These are phyloP conservation scores for Metallyticus violacea DNA, from an alignment of 2,888 invertebrate genomes.

Conservation along the genomic window DNA sequence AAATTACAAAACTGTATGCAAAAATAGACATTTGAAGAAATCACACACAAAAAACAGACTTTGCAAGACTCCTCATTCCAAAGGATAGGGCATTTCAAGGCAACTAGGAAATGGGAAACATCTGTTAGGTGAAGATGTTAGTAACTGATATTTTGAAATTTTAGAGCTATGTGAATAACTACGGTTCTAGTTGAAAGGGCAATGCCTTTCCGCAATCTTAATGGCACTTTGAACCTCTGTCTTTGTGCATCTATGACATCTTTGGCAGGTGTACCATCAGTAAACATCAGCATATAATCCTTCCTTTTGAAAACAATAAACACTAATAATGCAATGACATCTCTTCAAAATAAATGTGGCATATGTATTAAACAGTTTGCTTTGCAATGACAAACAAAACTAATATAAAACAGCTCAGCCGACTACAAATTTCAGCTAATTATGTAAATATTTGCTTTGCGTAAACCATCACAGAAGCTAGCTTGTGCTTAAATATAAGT, in stretches of 20 bases:
- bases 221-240: conserved; percentile 30
- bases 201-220: conserved; percentile 22
- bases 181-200: conserved; percentile 2
- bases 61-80: conserved; percentile 25
- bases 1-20: conserved; percentile 36
- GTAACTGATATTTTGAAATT: background rate
- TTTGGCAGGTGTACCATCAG: conserved; percentile 17
- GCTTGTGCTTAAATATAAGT: conserved; percentile 29
- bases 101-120: conserved; percentile 26
- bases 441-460: conserved; percentile 44
- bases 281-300: conserved; percentile 9
- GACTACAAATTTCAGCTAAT: conserved; percentile 17
- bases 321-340: background rate
- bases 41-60: conserved; percentile 33
- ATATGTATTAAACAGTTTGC: background rate
- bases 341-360: background rate
- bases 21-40: conserved; percentile 36
- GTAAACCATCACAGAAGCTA: conserved; percentile 50
- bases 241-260: conserved; percentile 19
- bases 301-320: conserved; percentile 12
- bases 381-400: background rate
- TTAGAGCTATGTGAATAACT: background rate
- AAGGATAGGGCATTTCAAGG: conserved; percentile 31
- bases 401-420: conserved; percentile 4
- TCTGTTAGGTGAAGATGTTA: background rate